Conservation (phyloP, 1,140 invertebrate species). For the Pogonognathellus flavescens region DNA sequence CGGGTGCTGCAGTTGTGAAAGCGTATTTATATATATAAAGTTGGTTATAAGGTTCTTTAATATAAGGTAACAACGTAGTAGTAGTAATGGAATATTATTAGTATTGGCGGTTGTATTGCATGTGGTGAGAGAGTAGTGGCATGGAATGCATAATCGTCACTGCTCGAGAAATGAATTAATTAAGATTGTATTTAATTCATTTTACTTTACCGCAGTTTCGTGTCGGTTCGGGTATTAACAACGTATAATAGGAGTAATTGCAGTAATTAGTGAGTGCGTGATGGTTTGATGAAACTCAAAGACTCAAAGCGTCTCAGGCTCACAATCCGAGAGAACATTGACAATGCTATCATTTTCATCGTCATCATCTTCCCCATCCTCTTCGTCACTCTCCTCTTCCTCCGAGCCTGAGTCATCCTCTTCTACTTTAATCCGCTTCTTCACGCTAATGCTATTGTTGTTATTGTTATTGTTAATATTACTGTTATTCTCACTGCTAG, state of each 20-base stretch:
- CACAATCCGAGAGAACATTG: conserved; percentile 61
- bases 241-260: not conserved
- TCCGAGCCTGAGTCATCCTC: conserved; percentile 23
- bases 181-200: conserved; percentile 29
- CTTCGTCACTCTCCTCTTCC: conserved; percentile 28
- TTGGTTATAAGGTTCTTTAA: too few relatives aligned
- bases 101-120: too few relatives aligned
- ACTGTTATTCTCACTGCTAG: not conserved
- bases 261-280: not conserved
- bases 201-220: conserved; percentile 35
- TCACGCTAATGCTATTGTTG: conserved; percentile 54
- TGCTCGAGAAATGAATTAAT: conserved; percentile 19
- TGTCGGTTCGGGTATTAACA: not conserved
- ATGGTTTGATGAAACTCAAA: too few relatives aligned
- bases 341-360: conserved; percentile 53
- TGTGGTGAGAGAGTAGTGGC: too few relatives aligned
- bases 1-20: too few relatives aligned
- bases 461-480: conserved; percentile 48
- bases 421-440: conserved; percentile 45
- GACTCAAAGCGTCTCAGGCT: conserved; percentile 33
- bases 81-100: too few relatives aligned
- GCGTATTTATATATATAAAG: too few relatives aligned
- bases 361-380: conserved; percentile 52
- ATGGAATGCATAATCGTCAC: not conserved
- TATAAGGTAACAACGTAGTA: too few relatives aligned